Percentiles rank a stretch among this genome's conserved stretches.
phyloP scores from a whole-genome alignment of 30 jellyfish, hydroid and myxozoan species.

The Rhopilema esculentum region DNA sequence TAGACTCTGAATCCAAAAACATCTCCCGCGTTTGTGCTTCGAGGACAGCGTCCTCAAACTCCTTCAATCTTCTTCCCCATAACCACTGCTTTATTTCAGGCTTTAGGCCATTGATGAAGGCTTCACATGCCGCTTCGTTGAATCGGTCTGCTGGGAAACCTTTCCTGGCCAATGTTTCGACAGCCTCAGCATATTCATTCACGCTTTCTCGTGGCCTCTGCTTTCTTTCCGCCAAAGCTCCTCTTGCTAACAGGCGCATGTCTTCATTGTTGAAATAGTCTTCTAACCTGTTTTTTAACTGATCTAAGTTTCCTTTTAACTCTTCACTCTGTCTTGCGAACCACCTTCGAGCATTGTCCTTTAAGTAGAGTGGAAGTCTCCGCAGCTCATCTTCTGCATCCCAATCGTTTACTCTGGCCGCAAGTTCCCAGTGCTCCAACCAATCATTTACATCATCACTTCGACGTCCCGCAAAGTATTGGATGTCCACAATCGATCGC shows the following conservation, averaged over 20 bases:
- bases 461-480: constrained; percentile 1
- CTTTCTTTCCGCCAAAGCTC: constrained; percentile 21
- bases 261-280: constrained; percentile 14
- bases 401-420: constrained; percentile 20
- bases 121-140: constrained; percentile 16
- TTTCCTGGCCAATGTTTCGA: constrained; percentile 4
- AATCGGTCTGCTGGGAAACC: constrained; percentile 11
- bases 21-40: constrained; percentile 14
- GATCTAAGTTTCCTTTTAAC: constrained; percentile 1
- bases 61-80: constrained; percentile 3
- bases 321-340: constrained; percentile 21
- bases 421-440: constrained; percentile 20
- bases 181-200: constrained; percentile 18
- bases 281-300: background rate
- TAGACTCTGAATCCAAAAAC: constrained; percentile 13
- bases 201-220: constrained; percentile 13
- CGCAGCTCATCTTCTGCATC: constrained; percentile 30
- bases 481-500: constrained; percentile 14
- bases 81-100: constrained; percentile 17
- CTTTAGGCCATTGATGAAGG: constrained; percentile 20
- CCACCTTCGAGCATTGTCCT: constrained; percentile 15
- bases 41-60: constrained; percentile 18
- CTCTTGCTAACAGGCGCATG: background rate
- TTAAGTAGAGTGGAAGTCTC: constrained; percentile 22
- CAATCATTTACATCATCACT: constrained; percentile 25